Conservation (phyloP, 1,140 invertebrate genomes). For the Drosophila sproati region DNA sequence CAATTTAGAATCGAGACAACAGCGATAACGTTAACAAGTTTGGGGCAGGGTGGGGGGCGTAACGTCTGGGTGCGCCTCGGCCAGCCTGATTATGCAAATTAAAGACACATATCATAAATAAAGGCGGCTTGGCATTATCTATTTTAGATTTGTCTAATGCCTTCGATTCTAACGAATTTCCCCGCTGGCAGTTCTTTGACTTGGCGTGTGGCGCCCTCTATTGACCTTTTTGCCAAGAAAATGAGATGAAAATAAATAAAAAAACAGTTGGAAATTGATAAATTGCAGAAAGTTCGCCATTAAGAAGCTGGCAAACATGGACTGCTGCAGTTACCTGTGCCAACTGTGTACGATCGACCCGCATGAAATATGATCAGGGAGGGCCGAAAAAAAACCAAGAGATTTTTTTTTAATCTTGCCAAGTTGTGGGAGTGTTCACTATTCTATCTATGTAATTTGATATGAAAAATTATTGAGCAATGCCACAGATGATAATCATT, state of each 20-base stretch:
- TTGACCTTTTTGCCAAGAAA: slow-evolving; percentile 41
- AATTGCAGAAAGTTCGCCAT: slow-evolving; percentile 62
- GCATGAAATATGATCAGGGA: slow-evolving; percentile 59
- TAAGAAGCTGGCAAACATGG: slow-evolving; percentile 23
- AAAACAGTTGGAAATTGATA: slow-evolving; percentile 37
- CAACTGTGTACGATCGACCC: slow-evolving; percentile 14
- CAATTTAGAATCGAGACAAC: slow-evolving; percentile 44
- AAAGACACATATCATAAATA: slow-evolving; percentile 19
- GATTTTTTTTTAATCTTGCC: slow-evolving; percentile 23
- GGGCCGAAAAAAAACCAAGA: slow-evolving; percentile 21
- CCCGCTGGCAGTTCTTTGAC: slow-evolving; percentile 26
- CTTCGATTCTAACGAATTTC: slow-evolving; percentile 32
- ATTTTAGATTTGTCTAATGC: slow-evolving; percentile 36
- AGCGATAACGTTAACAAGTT: slow-evolving; percentile 50
- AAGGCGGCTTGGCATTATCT: slow-evolving; percentile 5
- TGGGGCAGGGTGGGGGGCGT: slow-evolving; percentile 14
- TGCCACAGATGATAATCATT: not conserved
- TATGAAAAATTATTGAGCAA: slow-evolving; percentile 4
- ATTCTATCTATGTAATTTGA: slow-evolving; percentile 19
- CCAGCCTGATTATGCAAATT: slow-evolving; percentile 40
- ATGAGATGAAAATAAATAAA: not conserved
- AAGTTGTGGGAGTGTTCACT: slow-evolving; percentile 37
- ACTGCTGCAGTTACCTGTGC: slow-evolving; percentile 31
- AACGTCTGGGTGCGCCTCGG: slow-evolving; percentile 14
- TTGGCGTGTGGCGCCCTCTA: slow-evolving; percentile 44